Percentiles rank a stretch among this genome's conserved stretches.
phyloP scores from a whole-genome alignment of 1,140 invertebrate genomes.

The Atta texana region DNA sequence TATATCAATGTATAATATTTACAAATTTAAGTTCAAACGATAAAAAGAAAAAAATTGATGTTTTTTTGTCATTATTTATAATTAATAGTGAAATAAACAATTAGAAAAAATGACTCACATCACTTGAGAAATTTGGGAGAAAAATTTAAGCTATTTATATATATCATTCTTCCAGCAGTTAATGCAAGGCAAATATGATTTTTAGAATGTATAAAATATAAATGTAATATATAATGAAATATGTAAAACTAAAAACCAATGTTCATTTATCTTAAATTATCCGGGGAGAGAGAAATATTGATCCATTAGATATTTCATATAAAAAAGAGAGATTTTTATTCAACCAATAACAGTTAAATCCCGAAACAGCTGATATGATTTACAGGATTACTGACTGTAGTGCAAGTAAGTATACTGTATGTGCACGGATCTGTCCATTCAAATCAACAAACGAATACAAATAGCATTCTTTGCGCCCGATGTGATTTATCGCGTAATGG shows the following conservation, averaged over 20 bases:
- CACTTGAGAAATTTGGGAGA: not conserved
- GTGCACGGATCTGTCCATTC: not conserved
- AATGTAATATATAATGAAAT: not conserved
- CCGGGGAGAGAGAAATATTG: not conserved
- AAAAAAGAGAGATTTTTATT: not conserved
- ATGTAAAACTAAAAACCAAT: not conserved
- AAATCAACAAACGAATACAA: constrained; percentile 58
- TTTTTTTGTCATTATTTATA: not conserved
- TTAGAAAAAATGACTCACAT: not conserved
- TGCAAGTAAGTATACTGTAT: not conserved
- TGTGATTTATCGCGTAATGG: constrained; percentile 24
- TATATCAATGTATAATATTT: not conserved
- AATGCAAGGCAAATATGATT: not conserved
- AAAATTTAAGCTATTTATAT: constrained; percentile 6
- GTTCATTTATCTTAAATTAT: not conserved
- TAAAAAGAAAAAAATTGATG: not conserved
- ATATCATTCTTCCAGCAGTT: not conserved
- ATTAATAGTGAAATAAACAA: constrained; percentile 15
- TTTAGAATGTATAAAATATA: not conserved
- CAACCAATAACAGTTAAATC: constrained; percentile 42
- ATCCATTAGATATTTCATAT: not conserved
- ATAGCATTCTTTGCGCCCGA: constrained; percentile 6
- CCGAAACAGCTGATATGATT: constrained; percentile 37
- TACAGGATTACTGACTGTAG: constrained; percentile 35
- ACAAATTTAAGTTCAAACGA: not conserved